Percentiles rank a stretch among this genome's conserved stretches.
These are phyloP conservation scores for Tipula confusa DNA, from an alignment of 2,888 invertebrate species.

Conservation along the genomic window DNA sequence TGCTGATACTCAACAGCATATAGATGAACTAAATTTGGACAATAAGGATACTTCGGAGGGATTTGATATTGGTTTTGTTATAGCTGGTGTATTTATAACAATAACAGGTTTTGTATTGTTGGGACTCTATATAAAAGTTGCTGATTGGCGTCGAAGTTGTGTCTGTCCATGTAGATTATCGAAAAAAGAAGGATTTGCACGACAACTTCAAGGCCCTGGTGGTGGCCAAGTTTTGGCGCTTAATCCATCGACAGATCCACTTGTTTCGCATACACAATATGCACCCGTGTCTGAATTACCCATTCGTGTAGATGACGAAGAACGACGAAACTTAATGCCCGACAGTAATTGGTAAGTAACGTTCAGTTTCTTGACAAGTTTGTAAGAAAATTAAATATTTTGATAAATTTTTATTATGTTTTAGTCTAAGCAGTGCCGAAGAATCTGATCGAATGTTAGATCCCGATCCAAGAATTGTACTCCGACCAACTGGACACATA, in stretches of 20 bases:
- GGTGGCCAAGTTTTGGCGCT: conserved; percentile 57
- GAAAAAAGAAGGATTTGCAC: conserved; percentile 44
- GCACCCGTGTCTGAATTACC: conserved; percentile 71
- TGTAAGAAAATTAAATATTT: neutral
- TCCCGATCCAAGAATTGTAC: conserved; percentile 62
- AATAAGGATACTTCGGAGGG: conserved; percentile 39
- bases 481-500: conserved; percentile 60
- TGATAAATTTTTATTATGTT: conserved; percentile 39
- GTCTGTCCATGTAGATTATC: conserved; percentile 42
- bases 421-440: conserved; percentile 63
- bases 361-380: neutral
- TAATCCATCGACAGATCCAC: conserved; percentile 71
- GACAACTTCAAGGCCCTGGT: conserved; percentile 49
- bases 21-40: conserved; percentile 44
- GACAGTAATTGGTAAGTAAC: conserved; percentile 64
- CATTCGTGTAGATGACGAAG: conserved; percentile 58
- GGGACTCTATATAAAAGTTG: conserved; percentile 45
- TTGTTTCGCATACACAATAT: conserved; percentile 68
- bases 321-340: conserved; percentile 68
- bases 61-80: conserved; percentile 54
- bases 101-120: conserved; percentile 58
- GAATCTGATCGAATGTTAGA: conserved; percentile 74
- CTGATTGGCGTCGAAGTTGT: conserved; percentile 46
- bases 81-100: conserved; percentile 60
- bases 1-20: conserved; percentile 48